Conservation (phyloP, 2,797 vertebrate genomes). For the Denticeps clupeoides region DNA sequence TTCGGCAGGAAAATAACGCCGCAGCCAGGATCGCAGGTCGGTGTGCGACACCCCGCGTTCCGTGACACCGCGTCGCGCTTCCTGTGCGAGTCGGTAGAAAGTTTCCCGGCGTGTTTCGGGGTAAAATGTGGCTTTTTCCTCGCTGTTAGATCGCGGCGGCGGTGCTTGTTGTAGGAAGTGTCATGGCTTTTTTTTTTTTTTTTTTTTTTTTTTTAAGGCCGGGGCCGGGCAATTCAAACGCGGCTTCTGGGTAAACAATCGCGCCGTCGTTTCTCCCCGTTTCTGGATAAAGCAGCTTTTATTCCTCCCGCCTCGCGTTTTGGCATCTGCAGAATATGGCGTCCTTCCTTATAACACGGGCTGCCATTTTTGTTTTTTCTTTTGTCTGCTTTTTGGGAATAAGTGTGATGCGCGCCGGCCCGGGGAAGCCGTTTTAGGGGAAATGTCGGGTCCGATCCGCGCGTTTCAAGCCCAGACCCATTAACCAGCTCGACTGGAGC, state of each 20-base stretch:
- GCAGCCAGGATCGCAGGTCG: constrained; percentile 58
- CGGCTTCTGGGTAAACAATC: constrained; percentile 78
- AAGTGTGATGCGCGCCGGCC: too few relatives aligned
- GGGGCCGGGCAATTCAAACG: constrained; percentile 87
- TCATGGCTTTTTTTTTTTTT: too few relatives aligned
- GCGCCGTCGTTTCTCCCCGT: constrained; percentile 63
- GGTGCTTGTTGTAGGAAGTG: constrained; percentile 81
- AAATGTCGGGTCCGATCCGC: too few relatives aligned
- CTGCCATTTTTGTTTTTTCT: constrained; percentile 98
- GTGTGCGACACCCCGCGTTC: constrained; percentile 36
- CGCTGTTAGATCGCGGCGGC: constrained; percentile 41
- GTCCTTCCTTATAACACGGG: constrained; percentile 85
- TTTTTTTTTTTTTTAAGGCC: constrained; percentile 57
- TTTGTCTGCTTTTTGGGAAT: constrained; percentile 94
- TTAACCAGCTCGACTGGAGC: too few relatives aligned
- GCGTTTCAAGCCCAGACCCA: too few relatives aligned
- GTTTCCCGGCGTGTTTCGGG: too few relatives aligned
- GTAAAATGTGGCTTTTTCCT: neutral
- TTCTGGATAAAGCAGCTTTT: too few relatives aligned
- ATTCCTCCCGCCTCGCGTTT: too few relatives aligned
- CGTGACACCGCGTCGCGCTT: too few relatives aligned
- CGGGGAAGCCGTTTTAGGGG: too few relatives aligned
- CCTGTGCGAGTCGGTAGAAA: too few relatives aligned
- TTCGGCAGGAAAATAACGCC: constrained; percentile 52
- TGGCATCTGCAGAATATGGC: constrained; percentile 94